These are phyloP conservation scores for Corapipo altera DNA, from an alignment of 2,113 vertebrate genomes.

Conservation along the genomic window DNA sequence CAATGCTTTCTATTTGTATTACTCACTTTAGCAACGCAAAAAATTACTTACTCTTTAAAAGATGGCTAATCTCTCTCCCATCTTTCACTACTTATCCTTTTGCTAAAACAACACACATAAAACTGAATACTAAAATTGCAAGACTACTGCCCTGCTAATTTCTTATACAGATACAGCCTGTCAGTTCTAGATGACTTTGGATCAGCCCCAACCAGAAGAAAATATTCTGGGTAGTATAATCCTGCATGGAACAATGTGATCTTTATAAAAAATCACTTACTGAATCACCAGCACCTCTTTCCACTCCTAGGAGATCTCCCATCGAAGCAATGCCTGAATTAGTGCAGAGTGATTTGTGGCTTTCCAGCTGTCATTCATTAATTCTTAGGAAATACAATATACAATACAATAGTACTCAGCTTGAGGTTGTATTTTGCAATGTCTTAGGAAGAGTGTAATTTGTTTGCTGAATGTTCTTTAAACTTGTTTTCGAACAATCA, in stretches of 20 bases:
- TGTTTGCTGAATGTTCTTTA: background rate
- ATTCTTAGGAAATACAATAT: conserved; percentile 47
- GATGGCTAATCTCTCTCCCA: conserved; percentile 29
- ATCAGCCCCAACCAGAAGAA: conserved; percentile 43
- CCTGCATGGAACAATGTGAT: conserved; percentile 36
- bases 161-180: conserved; percentile 36
- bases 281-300: conserved; percentile 49
- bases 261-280: conserved; percentile 55
- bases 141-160: conserved; percentile 42
- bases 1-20: background rate
- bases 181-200: conserved; percentile 50
- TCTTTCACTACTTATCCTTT: conserved; percentile 50
- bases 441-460: background rate
- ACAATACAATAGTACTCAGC: background rate
- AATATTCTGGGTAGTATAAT: conserved; percentile 39
- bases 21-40: background rate
- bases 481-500: background rate
- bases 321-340: conserved; percentile 42
- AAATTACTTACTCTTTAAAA: conserved; percentile 26
- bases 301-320: conserved; percentile 32
- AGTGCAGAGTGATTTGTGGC: conserved; percentile 57
- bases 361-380: conserved; percentile 52
- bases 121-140: conserved; percentile 37
- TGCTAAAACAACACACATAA: conserved; percentile 58
- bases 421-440: background rate